Conservation (phyloP, 2,797 vertebrate species). For the Hippopotamyrus pictus region DNA sequence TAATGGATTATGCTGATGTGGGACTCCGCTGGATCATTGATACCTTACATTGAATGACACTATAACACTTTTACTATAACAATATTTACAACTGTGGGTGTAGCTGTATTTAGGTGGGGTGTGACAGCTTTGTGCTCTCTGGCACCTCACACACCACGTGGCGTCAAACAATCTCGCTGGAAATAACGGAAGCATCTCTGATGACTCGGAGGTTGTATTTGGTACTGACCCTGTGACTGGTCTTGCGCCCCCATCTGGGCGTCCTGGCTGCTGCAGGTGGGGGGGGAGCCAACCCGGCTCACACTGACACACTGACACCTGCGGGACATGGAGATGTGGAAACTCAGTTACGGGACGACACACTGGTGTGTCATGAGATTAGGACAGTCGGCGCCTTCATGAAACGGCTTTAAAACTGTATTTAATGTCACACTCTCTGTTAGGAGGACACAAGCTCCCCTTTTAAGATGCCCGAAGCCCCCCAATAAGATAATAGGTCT, state of each 20-base stretch:
- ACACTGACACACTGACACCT: constrained; percentile 29
- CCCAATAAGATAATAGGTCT: not conserved
- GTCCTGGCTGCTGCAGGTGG: not conserved
- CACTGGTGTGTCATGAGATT: not conserved
- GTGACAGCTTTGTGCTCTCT: not conserved
- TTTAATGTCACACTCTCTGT: not conserved
- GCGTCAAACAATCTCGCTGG: not conserved
- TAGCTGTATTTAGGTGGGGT: not conserved
- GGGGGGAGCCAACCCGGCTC: constrained; percentile 23
- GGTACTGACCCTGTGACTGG: not conserved
- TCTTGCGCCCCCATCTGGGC: not conserved
- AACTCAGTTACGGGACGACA: not conserved
- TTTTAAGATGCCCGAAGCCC: not conserved
- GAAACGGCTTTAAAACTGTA: not conserved
- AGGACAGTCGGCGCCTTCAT: not conserved
- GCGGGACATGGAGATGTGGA: not conserved
- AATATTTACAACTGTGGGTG: not conserved
- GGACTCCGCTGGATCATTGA: not conserved
- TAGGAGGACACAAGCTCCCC: not conserved
- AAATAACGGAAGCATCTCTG: not conserved
- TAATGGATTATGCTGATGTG: not conserved
- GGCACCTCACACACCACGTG: not conserved
- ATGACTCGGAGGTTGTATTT: not conserved
- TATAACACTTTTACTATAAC: not conserved
- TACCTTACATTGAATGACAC: not conserved